These are phyloP conservation scores for Deroplatys truncata DNA, from an alignment of 2,888 invertebrate species.

Conservation along the genomic window DNA sequence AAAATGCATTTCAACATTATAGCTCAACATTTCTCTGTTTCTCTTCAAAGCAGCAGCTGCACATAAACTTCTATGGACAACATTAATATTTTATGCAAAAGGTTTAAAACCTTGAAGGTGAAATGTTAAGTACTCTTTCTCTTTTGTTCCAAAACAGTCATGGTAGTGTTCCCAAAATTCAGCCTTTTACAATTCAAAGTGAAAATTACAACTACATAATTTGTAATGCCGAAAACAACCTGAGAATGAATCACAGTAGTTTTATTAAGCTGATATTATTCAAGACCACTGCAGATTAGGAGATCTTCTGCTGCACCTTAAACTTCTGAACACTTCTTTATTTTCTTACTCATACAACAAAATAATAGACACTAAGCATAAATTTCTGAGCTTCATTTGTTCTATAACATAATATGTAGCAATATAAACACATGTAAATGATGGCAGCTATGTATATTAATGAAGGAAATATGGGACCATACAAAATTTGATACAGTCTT, in stretches of 20 bases:
- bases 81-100: neutral
- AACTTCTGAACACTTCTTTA: neutral
- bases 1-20: neutral
- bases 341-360: neutral
- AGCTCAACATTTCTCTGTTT: neutral
- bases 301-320: neutral
- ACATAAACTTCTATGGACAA: neutral
- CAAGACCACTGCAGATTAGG: neutral
- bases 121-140: neutral
- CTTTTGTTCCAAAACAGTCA: neutral
- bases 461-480: neutral
- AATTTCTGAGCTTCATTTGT: neutral
- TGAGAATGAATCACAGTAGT: neutral
- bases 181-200: neutral
- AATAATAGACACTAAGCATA: neutral
- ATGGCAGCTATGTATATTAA: neutral
- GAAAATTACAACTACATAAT: neutral
- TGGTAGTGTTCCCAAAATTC: neutral
- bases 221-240: neutral
- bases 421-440: neutral
- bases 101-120: neutral
- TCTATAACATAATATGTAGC: neutral
- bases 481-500: neutral
- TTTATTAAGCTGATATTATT: neutral
- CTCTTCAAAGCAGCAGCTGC: neutral